phyloP scores from a whole-genome alignment of 1,140 invertebrate genomes.

The Acyrthosiphon pisum region DNA sequence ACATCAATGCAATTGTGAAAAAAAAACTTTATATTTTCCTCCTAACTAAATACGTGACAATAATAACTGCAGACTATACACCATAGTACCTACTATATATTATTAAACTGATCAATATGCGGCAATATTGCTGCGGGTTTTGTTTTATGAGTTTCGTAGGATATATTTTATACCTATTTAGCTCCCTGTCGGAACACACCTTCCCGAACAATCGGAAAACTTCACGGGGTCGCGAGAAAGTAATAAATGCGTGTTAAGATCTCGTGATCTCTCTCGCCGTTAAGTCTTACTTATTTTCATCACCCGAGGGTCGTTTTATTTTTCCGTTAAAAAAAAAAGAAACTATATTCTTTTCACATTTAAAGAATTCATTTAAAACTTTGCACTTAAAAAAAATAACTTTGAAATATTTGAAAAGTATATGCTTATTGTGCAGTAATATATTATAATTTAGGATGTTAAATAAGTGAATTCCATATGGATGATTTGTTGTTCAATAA shows the following conservation, averaged over 20 bases:
- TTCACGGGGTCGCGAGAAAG: neutral
- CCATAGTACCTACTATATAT: neutral
- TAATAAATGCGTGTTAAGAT: conserved; percentile 27
- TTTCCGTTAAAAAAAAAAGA: neutral
- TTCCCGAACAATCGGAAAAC: neutral
- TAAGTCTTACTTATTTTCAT: conserved; percentile 3
- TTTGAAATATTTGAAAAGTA: neutral
- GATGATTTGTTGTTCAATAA: neutral
- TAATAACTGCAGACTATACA: neutral
- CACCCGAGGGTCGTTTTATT: conserved; percentile 15
- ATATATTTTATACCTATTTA: neutral
- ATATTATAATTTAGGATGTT: neutral
- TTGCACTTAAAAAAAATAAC: neutral
- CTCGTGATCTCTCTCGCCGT: neutral
- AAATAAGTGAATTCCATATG: neutral
- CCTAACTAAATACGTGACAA: neutral
- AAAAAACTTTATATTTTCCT: conserved; percentile 14
- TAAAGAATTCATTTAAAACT: conserved; percentile 19
- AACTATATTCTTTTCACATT: neutral
- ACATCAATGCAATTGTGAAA: neutral
- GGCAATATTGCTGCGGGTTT: neutral
- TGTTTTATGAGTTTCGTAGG: conserved; percentile 2
- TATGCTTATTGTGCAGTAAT: neutral
- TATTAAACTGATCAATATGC: neutral
- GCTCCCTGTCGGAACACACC: neutral